Base-by-base conservation (phyloP, 2,888 invertebrate genomes). In the Dryobotodes eremita region DNA sequence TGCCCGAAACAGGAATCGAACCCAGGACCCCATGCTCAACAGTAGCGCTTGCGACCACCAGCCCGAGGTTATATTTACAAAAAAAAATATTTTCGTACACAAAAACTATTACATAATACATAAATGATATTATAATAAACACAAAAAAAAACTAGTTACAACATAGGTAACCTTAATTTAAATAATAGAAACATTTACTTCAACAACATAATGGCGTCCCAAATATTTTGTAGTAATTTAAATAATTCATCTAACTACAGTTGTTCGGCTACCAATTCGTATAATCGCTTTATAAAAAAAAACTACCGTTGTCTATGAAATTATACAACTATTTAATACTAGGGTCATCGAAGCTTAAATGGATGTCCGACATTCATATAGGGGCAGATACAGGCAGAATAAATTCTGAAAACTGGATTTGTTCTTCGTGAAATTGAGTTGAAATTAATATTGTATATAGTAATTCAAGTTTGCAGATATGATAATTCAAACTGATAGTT, bases 201-300 rank as follows among this genome's bases (percentile, higher is more conserved):
- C 42, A 84, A 90, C 77, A 80, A 83, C 74, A 75, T 78, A 85
- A 85, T 82, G 79, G 71, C 84, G 53, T n/a, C 75, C 74, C 36
- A 85, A 86, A 86, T 79, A 84, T 87, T 89, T 81, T 75, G 88
- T 75, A 75, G 79, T 89, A 86, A 91, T 92, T 91, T 91, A 88
- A 92, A 91, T 92, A 91, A 92, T 91, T 89, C 85, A 84, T 80
- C 77, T 80, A 82, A 84, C 88, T 86, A 89, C 86, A 84, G 88
- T 88, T 85, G 87, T 85, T 80, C 82, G 83, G 79, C 72, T 61
- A 81, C 85, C 86, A 88, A 86, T 88, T 87, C 79, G 71, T 83
- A 80, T 92, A 92, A 94, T 93, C 86, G 93, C 92, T 92, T 93
- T 91, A 91, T 92, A 87, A 89, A 89, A 89, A 90, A 88, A 87